Percentiles rank a stretch among this genome's conserved stretches.
Evolutionary conservation across 2,888 invertebrate genomes (phyloP).

Genomic region (Ischnus inquisitorius): DNA sequence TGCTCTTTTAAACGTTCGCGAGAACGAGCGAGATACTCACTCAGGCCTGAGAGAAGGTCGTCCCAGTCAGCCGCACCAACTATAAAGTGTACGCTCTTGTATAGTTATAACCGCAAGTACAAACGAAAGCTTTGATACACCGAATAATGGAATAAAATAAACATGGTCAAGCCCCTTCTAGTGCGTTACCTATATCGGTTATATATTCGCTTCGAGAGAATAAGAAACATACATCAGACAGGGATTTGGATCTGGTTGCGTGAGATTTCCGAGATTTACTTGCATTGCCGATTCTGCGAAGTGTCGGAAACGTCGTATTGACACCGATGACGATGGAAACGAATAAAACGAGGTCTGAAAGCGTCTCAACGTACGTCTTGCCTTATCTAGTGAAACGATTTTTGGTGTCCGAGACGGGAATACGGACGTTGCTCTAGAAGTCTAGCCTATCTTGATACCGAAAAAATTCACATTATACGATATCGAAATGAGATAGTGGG

Average conservation of each 20-base stretch:
- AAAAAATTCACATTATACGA: slow-evolving; percentile 18
- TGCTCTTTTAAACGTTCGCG: slow-evolving; percentile 70
- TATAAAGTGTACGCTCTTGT: not conserved
- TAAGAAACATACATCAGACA: not conserved
- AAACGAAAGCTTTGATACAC: slow-evolving; percentile 5
- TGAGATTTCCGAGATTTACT: slow-evolving; percentile 11
- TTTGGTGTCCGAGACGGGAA: slow-evolving; percentile 16
- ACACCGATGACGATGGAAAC: not conserved
- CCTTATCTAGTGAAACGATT: slow-evolving; percentile 46
- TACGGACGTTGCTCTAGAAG: not conserved
- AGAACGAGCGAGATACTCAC: slow-evolving; percentile 61
- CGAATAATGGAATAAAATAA: slow-evolving; percentile 52
- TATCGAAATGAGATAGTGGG: slow-evolving; percentile 3
- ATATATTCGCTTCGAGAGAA: slow-evolving; percentile 20
- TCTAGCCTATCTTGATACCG: not conserved
- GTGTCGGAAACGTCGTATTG: not conserved
- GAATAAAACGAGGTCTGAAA: not conserved
- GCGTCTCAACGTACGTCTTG: not conserved
- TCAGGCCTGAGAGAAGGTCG: slow-evolving; percentile 64
- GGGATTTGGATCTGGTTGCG: slow-evolving; percentile 31
- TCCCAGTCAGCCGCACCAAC: slow-evolving; percentile 32
- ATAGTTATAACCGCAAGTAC: not conserved
- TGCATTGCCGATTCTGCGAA: slow-evolving; percentile 24
- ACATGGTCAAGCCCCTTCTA: slow-evolving; percentile 8
- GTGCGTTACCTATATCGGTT: slow-evolving; percentile 6